Percentiles rank a stretch among this genome's conserved stretches.
Conservation (phyloP, 2,113 vertebrate species). For the Potamarius usumacintae region DNA sequence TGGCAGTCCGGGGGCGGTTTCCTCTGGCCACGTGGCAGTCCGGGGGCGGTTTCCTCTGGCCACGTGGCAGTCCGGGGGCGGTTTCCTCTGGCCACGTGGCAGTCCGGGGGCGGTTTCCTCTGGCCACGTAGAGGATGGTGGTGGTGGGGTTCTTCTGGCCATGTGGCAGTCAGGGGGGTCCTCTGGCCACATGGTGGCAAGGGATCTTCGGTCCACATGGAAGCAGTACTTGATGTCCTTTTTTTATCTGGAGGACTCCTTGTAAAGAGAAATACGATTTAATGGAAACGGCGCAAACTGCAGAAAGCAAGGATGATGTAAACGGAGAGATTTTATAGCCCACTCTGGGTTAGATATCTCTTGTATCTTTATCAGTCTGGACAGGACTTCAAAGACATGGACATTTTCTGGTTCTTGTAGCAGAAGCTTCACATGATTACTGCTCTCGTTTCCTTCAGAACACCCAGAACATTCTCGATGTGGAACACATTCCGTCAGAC, state of each 20-base stretch:
- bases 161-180: too few relatives aligned
- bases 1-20: too few relatives aligned
- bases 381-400: conserved; percentile 49
- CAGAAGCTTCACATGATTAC: conserved; percentile 42
- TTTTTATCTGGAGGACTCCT: not conserved
- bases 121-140: too few relatives aligned
- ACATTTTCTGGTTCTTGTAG: conserved; percentile 48
- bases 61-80: too few relatives aligned
- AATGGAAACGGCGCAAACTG: conserved; percentile 38
- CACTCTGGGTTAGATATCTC: conserved; percentile 28
- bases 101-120: too few relatives aligned
- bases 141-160: too few relatives aligned
- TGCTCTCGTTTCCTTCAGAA: conserved; percentile 36
- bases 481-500: not conserved
- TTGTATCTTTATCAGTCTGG: not conserved
- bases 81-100: too few relatives aligned
- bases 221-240: not conserved
- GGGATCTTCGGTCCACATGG: too few relatives aligned
- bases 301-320: conserved; percentile 40
- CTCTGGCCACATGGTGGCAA: too few relatives aligned
- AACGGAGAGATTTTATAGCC: conserved; percentile 43
- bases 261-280: not conserved
- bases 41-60: too few relatives aligned
- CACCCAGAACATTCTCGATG: not conserved
- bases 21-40: too few relatives aligned